Evolutionary conservation across 2,888 invertebrate genomes (phyloP).

Genomic region (Cephus pygmeus): DNA sequence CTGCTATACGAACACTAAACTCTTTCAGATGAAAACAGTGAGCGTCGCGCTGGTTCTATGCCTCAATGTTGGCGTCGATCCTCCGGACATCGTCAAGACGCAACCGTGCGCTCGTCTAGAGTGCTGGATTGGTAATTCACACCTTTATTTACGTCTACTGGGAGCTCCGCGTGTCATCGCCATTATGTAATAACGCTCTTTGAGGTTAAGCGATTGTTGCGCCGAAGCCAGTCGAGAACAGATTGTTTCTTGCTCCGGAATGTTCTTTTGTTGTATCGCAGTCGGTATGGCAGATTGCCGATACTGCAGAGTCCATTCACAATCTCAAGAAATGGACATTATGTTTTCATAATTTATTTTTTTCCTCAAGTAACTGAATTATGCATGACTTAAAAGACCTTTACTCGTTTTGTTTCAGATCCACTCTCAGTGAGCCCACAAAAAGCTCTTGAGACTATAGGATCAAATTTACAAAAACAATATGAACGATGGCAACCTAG

Average conservation of each 20-base stretch:
- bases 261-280: neutral
- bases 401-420: constrained; percentile 68
- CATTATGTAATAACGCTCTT: constrained; percentile 42
- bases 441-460: constrained; percentile 94
- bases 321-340: neutral
- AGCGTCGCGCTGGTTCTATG: constrained; percentile 98
- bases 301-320: neutral
- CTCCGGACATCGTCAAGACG: constrained; percentile 97
- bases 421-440: constrained; percentile 88
- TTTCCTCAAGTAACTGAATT: neutral
- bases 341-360: neutral
- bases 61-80: constrained; percentile 99
- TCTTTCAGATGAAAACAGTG: constrained; percentile 94
- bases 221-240: neutral
- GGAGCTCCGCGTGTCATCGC: constrained; percentile 19
- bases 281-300: neutral
- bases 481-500: constrained; percentile 99
- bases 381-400: neutral
- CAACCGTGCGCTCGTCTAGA: constrained; percentile 95
- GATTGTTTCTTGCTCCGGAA: neutral
- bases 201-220: constrained; percentile 38
- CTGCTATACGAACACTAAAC: constrained; percentile 1
- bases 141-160: neutral
- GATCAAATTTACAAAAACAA: constrained; percentile 90
- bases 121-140: constrained; percentile 90